Base-by-base conservation (phyloP, 2,888 invertebrate genomes). In the Napeogenes sylphis region DNA sequence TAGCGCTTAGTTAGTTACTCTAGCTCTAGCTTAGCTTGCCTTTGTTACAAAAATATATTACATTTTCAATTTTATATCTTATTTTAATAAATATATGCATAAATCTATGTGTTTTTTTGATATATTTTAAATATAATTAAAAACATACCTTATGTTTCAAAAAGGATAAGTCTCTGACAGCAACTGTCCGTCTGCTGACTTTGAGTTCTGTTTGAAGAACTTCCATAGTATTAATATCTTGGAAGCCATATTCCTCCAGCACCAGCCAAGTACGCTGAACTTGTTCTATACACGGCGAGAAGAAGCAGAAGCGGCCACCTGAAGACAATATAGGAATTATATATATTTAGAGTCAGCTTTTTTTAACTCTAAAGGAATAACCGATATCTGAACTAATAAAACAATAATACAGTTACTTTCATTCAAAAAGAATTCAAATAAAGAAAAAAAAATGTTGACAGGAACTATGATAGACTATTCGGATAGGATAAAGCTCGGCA, bases 201-300 rank as follows among this genome's bases (percentile, higher is more conserved):
- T 93, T 93, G 66, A 94, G 92, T 75, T 96, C 95, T 6, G 94
- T 93, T 84, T 96, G 96, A 68, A 98, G 87, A 70, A 98, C 95
- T 84, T 99, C 99, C 85, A 96, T 92, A 0, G 98, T 98, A 73
- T 93, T 92, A 60, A 98, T 91, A 73, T 98, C 97, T 62, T 94
- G 92, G 83, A 98, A 99, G 5, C 97, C 96, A 54, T 93, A 82
- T 46, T 93, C 90, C 60, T 92, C 87, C 42, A 99, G 90, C 33
- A 92, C 92, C 47, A 92, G 82, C 80, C 96, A 97, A 8, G 97
- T 97, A 67, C 95, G 93, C 85, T 99, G 98, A 0, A 99, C 98
- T 92, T 99, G 99, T 86, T 99, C 99, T 71, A 99, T 98, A 85
- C 99, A 99, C 0, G 99, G 99, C 0, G 99, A 99, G 89, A 99